Base-by-base conservation (phyloP, 2,797 vertebrate genomes). In the Macropus fuliginosus region DNA sequence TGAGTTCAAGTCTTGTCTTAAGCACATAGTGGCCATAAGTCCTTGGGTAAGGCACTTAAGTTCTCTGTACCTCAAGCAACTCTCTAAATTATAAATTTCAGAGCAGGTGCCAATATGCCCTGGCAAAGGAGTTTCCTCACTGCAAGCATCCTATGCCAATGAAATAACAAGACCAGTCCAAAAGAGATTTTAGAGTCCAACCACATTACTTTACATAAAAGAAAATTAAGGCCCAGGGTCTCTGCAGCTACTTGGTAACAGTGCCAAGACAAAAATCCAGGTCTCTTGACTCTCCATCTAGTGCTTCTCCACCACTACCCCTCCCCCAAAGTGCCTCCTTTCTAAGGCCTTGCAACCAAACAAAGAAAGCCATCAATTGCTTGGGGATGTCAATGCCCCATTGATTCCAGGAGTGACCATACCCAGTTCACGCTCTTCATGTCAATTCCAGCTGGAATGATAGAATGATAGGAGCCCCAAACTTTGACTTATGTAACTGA, bases 401-500 rank as follows among this genome's bases (percentile, higher is more conserved):
- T 95, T 94, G 0, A 97, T 98, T 94, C 95, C 92, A 96, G 0
- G 56, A 93, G 18, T 0, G 96, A 97, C 95, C 92, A 95, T 97
- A 97, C 98, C 98, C 95, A 91, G 94, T 98, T 98, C 97, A 94
- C 96, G 95, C 94, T 96, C 94, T 87, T 95, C 94, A 94, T 93
- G 96, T 93, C 96, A 96, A 95, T 96, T 98, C 98, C 98, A 98
- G 98, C 97, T 98, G 98, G 98, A 98, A 97, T 2, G 97, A 98
- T 96, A 98, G 98, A 98, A 97, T 2, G 97, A 98, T 96, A 98
- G 97, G 97, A 97, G 98, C 97, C 97, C 97, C 98, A 98, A 98
- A 98, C 98, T 98, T 98, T 99, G 98, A 98, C 98, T 98, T 98
- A 96, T 96, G 94, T 52, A 0, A 96, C 97, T 98, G 98, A 99